Conservation (phyloP, 2,888 invertebrate species). For the Acanthacorydalis orientalis region DNA sequence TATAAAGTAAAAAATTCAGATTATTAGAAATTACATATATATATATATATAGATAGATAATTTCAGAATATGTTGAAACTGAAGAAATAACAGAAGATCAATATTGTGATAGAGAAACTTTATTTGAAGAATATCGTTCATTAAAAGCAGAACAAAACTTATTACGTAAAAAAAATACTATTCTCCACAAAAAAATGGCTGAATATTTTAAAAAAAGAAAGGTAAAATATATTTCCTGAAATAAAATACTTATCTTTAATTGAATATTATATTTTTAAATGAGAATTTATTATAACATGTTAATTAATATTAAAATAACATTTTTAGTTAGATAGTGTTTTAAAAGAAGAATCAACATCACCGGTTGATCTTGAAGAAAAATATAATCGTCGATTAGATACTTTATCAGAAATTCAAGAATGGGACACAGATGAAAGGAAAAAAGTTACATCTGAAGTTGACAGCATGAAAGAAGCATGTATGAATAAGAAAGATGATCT, state of each 20-base stretch:
- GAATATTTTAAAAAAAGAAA: constrained; percentile 21
- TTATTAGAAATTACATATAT: too few species aligned
- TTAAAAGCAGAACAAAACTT: constrained; percentile 9
- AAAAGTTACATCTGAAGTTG: constrained; percentile 14
- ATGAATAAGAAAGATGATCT: constrained; percentile 13
- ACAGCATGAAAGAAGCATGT: constrained; percentile 12
- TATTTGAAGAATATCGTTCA: constrained; percentile 9
- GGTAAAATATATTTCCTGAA: constrained; percentile 8
- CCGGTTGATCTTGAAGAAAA: constrained; percentile 15
- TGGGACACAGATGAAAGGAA: constrained; percentile 11
- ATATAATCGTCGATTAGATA: constrained; percentile 18
- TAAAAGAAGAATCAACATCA: constrained; percentile 13
- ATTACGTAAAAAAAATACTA: constrained; percentile 15
- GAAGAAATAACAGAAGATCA: constrained; percentile 1
- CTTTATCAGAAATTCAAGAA: constrained; percentile 13
- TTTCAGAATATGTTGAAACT: background rate
- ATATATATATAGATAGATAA: too few species aligned
- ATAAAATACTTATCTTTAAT: background rate
- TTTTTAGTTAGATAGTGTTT: constrained; percentile 19
- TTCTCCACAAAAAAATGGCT: constrained; percentile 20
- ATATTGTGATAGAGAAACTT: constrained; percentile 7
- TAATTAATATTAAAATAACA: too few species aligned
- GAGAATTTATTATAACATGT: too few species aligned
- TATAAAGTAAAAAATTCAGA: too few species aligned
- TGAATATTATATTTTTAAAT: too few species aligned